Conservation (phyloP, 2,113 vertebrate genomes). For the Trachemys scripta region DNA sequence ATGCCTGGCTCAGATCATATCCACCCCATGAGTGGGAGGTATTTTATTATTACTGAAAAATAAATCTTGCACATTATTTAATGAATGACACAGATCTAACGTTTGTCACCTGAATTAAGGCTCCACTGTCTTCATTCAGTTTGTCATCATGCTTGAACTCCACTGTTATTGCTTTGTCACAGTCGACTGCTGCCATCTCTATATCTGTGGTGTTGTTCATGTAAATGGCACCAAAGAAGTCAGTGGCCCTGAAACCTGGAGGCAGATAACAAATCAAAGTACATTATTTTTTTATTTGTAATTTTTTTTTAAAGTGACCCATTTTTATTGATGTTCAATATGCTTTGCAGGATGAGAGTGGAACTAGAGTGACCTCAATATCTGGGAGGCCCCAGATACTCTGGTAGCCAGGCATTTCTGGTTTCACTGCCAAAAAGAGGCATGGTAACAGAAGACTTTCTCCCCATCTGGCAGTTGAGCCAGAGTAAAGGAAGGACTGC, state of each 20-base stretch:
- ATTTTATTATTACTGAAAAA: background rate
- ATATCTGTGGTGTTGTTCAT: constrained; percentile 97
- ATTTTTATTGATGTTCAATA: background rate
- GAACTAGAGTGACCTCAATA: background rate
- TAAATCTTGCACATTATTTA: background rate
- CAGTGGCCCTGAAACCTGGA: constrained; percentile 93
- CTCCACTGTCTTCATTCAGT: constrained; percentile 89
- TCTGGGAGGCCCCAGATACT: background rate
- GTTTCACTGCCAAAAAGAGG: background rate
- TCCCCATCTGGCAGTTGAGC: background rate
- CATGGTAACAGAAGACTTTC: background rate
- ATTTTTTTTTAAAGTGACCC: background rate
- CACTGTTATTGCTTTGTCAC: constrained; percentile 92
- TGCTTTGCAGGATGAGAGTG: background rate
- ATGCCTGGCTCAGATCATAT: background rate
- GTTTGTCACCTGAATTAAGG: constrained; percentile 85
- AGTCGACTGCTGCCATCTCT: constrained; percentile 94
- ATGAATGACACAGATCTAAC: background rate
- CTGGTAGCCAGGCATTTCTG: accelerated
- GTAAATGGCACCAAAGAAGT: constrained; percentile 92
- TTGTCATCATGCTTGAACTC: constrained; percentile 97
- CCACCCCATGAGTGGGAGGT: no score
- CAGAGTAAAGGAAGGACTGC: background rate
- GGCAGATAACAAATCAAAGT: background rate
- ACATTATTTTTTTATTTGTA: background rate